Base-by-base conservation (phyloP, 1,140 invertebrate genomes). In the Muscidifurax raptorellus region DNA sequence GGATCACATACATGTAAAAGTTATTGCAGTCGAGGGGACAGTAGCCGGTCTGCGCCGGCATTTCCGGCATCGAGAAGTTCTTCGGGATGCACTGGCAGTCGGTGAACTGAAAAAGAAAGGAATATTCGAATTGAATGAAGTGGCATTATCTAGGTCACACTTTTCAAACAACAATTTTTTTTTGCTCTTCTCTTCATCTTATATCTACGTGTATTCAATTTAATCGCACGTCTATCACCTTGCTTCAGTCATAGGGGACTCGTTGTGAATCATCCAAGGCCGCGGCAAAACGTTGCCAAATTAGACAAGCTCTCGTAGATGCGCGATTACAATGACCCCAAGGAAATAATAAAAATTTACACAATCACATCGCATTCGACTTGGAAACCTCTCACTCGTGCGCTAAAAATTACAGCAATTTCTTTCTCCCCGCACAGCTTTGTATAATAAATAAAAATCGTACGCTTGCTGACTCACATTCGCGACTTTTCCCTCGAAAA, bases 1-100 rank as follows among this genome's bases (percentile, higher is more conserved):
- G 94, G 81, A 96, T 94, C 87, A 98, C 96, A 91, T 98, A 98
- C 90, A 95, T 94, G 89, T 96, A 95, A 88, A 98, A 97, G 90
- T 96, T 96, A 86, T 94, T 93, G 93, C 97, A 98, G 84, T 96
- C 94, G n/a, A 95, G 94, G 84, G 95, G 94, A 92, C 97, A 98
- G 90, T 96, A 96, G 80, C 97, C 97, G 82, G 95, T 95, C 80
- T 91, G 93, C n/a, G 95, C 95, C 52, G 86, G 89, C 87, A 86
- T 88, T 83, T 85, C 88, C 72, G 86, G 30, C 83, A 89, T 79
- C 27, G 92, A 90, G 22, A 89, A 52, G 87, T 94, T 94, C 59
- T 86, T 80, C 13, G 44, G 71, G 88, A 98, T 94, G 90, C 97
- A 98, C 40, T 95, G 92, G 91, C 97, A 98, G 88, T 97, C 94